A percentile compares a stretch with the other conserved stretches of the same genome.
These are phyloP conservation scores for Eriosoma lanigerum DNA, from an alignment of 1,140 invertebrate genomes.

Conservation along the genomic window DNA sequence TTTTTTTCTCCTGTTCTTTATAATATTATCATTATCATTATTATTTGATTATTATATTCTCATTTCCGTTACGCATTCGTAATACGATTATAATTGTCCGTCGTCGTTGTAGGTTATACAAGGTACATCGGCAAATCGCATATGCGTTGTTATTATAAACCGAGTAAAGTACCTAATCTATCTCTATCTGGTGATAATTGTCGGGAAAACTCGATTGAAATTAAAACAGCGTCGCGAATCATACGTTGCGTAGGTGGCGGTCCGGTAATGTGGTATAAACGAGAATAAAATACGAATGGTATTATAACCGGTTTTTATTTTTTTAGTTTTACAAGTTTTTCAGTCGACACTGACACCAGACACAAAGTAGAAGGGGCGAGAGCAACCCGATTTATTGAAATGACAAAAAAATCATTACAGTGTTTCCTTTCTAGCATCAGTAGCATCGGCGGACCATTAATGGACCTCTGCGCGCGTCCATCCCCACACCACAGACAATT, in stretches of 20 bases:
- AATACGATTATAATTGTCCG: constrained; percentile 42
- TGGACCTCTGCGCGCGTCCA: constrained; percentile 7
- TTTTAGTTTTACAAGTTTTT: background rate
- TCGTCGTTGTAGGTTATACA: background rate
- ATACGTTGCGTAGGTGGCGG: background rate
- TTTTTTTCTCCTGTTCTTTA: constrained; percentile 4
- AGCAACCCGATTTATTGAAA: constrained; percentile 38
- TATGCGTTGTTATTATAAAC: too few species aligned
- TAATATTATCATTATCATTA: constrained; percentile 7
- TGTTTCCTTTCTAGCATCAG: background rate
- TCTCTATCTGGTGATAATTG: too few species aligned
- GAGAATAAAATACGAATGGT: too few species aligned
- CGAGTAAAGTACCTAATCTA: too few species aligned
- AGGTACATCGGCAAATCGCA: background rate
- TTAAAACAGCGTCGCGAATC: background rate
- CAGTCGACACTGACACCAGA: background rate
- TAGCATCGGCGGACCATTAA: constrained; percentile 12
- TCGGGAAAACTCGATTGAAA: background rate
- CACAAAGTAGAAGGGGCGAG: background rate
- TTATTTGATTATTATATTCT: background rate
- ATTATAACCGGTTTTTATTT: constrained; percentile 15
- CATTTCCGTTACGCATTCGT: background rate
- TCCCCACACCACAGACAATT: background rate
- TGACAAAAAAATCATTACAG: constrained; percentile 44
- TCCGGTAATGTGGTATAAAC: too few species aligned